Base-by-base conservation (phyloP, 2,113 vertebrate genomes). In the Apus apus region DNA sequence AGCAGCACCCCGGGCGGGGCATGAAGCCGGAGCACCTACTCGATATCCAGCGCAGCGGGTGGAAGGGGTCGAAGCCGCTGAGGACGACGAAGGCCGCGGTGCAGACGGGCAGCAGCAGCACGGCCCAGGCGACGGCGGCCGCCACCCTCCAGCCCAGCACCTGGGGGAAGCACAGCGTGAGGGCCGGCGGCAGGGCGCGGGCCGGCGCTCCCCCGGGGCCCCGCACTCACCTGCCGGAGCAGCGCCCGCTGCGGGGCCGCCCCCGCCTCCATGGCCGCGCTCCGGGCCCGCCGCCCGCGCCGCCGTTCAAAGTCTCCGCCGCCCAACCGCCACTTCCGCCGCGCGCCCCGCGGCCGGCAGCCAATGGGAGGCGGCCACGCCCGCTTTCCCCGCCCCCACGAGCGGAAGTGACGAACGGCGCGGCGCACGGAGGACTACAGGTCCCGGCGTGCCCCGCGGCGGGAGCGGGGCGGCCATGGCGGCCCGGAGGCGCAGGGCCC, bases 111-210 rank as follows among this genome's bases (percentile, higher is more conserved):
- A 99, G 96, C 94, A 99, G 95, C 74, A 99, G 91, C 73, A 99
- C 97, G 23, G 99, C 98, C 99, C 99, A 99, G 29, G 97, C 97
- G 83, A 99, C 93, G 62, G 99, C 98, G 71, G 98, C 97, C 43
- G 97, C 97, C 78, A 98, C 98, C 94, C 99, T 98, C 99, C 99
- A 99, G 76, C 98, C 98, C 58, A 99, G 97, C n/a, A 99, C 98
- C 99, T 99, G 61, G 11, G 50, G 75, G 34, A 22, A 89, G 54
- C 34, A 17, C 13, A 30, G 32, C 13, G 17, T 14, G 8, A 82
- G 54, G 40, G 40, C 40, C 40, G 40, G 46, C 6, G 6, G 38
- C 4, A 16, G 6, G 51, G 13, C 51, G 3, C 3, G 20, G 30
- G 26, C 11, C 25, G 13, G 17, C 10, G 4, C 26, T n/a, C 4